phyloP scores from a whole-genome alignment of 2,888 invertebrate species.

The Tenthredo scrophulariae region DNA sequence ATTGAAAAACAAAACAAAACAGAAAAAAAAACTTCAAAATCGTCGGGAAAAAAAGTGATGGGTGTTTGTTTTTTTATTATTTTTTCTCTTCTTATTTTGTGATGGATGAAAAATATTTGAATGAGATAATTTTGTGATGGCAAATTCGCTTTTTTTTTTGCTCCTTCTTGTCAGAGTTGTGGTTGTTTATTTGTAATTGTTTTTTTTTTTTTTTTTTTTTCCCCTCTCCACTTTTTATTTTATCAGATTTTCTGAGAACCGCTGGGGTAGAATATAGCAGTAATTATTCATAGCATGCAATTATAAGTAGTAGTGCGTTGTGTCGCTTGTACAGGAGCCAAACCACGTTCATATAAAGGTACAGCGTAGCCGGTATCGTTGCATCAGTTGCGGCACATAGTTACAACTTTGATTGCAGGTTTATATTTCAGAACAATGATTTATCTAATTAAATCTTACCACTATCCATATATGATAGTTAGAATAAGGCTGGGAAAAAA shows the following conservation, averaged over 20 bases:
- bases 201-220: not conserved
- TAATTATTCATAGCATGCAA: slow-evolving; percentile 77
- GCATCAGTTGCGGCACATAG: slow-evolving; percentile 70
- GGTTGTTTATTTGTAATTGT: not conserved
- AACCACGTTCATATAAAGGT: not conserved
- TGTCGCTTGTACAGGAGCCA: slow-evolving; percentile 62
- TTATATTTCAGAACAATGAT: slow-evolving; percentile 75
- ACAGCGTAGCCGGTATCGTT: slow-evolving; percentile 59
- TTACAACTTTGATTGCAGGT: slow-evolving; percentile 69
- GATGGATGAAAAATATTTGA: not conserved
- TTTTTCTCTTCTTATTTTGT: too few species aligned
- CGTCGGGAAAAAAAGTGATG: not conserved
- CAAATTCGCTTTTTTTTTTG: not conserved
- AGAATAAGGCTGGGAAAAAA: not conserved
- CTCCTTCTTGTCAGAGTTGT: not conserved
- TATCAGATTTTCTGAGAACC: slow-evolving; percentile 30
- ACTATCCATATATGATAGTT: not conserved
- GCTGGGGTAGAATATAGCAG: slow-evolving; percentile 54
- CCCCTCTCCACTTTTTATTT: not conserved
- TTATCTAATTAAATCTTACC: slow-evolving; percentile 73
- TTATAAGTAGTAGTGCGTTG: slow-evolving; percentile 66
- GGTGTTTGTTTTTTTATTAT: too few species aligned
- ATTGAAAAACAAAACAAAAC: not conserved
- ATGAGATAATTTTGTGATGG: not conserved
- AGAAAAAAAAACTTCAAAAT: not conserved